These are phyloP conservation scores for Muscicapa comitata DNA, from an alignment of 2,797 vertebrate species.

Conservation along the genomic window DNA sequence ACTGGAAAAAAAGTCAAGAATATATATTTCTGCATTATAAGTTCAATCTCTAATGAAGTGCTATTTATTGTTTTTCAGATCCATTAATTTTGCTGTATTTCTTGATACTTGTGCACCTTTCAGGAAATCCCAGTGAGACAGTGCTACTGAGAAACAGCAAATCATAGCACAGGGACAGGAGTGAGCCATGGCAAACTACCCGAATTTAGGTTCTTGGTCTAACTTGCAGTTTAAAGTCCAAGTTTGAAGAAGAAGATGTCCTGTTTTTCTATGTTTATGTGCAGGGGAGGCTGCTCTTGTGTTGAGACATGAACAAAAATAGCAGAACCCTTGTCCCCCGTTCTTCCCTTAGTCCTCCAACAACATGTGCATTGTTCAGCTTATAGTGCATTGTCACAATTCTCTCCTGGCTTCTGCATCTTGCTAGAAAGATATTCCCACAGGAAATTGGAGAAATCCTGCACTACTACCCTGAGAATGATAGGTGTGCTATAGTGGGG, in stretches of 20 bases:
- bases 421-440: neutral
- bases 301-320: neutral
- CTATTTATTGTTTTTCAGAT: neutral
- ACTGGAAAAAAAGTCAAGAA: neutral
- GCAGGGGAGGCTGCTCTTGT: neutral
- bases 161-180: neutral
- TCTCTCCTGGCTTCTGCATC: neutral
- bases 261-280: neutral
- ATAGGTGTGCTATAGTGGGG: neutral
- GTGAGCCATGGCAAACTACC: neutral
- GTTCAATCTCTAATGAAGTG: neutral
- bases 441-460: neutral
- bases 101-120: neutral
- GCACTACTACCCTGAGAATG: neutral
- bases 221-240: neutral
- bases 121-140: neutral
- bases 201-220: neutral
- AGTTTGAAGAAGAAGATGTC: neutral
- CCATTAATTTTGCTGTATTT: neutral
- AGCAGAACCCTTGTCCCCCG: neutral
- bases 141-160: neutral
- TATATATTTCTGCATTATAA: neutral
- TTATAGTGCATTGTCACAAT: neutral
- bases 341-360: neutral
- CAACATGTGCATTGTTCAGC: neutral